These are phyloP conservation scores for Megamerina dolium DNA, from an alignment of 2,888 invertebrate genomes.

Conservation along the genomic window DNA sequence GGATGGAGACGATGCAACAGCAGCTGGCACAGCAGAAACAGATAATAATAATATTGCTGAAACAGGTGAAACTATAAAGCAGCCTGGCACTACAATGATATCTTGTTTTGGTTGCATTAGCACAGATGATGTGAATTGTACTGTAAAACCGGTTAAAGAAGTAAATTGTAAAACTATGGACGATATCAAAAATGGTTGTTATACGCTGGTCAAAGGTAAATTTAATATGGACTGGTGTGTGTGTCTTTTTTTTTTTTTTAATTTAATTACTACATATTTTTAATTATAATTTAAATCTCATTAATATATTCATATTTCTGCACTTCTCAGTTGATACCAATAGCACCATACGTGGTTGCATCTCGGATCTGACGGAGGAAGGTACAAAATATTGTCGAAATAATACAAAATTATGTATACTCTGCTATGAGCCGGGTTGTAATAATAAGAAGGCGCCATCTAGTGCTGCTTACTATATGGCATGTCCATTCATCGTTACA, in stretches of 20 bases:
- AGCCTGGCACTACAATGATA: background rate
- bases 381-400: conserved; percentile 26
- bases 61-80: conserved; percentile 3
- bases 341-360: conserved; percentile 34
- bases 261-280: background rate
- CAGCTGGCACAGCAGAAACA: background rate
- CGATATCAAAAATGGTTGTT: conserved; percentile 27
- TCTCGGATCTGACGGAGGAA: conserved; percentile 25
- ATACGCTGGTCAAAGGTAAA: conserved; percentile 29
- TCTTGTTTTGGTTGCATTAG: conserved; percentile 21
- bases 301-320: background rate
- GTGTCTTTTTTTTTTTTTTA: too few relatives aligned
- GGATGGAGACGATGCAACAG: background rate
- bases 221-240: too few relatives aligned
- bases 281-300: background rate
- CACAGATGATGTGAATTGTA: conserved; percentile 14
- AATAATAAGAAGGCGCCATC: conserved; percentile 28
- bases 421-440: conserved; percentile 31
- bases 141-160: conserved; percentile 11
- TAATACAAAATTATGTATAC: conserved; percentile 23
- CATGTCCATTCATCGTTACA: too few relatives aligned
- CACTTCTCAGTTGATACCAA: conserved; percentile 25
- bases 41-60: conserved; percentile 8
- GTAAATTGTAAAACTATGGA: conserved; percentile 13
- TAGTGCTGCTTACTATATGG: background rate